Base-by-base conservation (phyloP, 53 echinoderm and acorn worm species). In the Paelopatides confundens region DNA sequence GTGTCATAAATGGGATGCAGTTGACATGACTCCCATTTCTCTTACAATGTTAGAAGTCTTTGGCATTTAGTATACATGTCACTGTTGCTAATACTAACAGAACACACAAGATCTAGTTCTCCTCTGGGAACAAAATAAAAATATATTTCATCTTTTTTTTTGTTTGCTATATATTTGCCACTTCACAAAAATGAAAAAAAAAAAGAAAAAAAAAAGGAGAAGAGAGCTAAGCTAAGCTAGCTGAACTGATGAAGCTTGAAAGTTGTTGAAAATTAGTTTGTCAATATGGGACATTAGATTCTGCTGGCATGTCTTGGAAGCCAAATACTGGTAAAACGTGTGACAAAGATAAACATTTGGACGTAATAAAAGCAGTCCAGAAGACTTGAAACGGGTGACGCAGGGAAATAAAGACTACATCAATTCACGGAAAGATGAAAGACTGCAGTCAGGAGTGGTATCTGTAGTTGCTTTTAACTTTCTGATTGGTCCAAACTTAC, bases 221-320 rank as follows among this genome's bases (percentile, higher is more conserved):
- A 39, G 39, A 39, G 24, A 40, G 40, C 28, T 39, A 27, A 8
- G 35, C 40, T 46, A 9, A 23, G 74, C 8, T n/a, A n/a, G n/a
- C n/a, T n/a, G n/a, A 26, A 39, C 27, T 27, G 46, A 74, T 23
- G n/a, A 74, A 39, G n/a, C n/a, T 40, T n/a, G 3, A 68, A 40
- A 40, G 23, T 74, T 74, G 43, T 37, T 46, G 46, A 74, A 74
- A 46, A 39, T 74, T 40, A 74, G 74, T 74, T 74, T 74, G 74
- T 74, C 9, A 21, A 24, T n/a, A n/a, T n/a, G n/a, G 8, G 74
- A 46, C 17, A 46, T 58, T 15, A 24, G 74, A 28, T 26, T 74
- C 74, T 39, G 40, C 46, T 74, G 47, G 40, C 24, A 74, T 31
- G 36, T 69, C 33, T 69, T n/a, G n/a, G n/a, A 48, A 48, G 14